Conservation (phyloP, 2,797 vertebrate species). For the Gymnothorax reevesii region DNA sequence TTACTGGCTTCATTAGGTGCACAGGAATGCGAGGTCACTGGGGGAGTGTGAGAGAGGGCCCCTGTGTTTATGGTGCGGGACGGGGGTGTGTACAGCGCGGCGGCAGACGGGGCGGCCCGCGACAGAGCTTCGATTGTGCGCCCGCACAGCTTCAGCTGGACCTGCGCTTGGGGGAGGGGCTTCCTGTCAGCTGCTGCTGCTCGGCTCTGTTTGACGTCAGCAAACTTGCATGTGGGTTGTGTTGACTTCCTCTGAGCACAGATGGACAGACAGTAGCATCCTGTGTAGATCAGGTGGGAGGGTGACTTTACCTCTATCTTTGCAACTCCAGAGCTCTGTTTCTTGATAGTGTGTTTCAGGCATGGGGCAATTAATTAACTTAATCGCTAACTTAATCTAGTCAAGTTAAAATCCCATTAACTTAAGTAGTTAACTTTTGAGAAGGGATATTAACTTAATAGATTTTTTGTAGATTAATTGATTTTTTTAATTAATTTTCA, state of each 20-base stretch:
- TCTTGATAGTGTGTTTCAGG: not conserved
- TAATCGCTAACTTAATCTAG: no score
- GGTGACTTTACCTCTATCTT: not conserved
- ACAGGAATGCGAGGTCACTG: not conserved
- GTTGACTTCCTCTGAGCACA: conserved; percentile 75
- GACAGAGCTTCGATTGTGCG: conserved; percentile 25
- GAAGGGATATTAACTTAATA: no score
- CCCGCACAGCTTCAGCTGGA: not conserved
- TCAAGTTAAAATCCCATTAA: no score
- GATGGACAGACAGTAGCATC: conserved; percentile 77
- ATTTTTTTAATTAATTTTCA: no score
- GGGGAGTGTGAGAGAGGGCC: conserved; percentile 10
- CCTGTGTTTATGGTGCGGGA: conserved; percentile 8
- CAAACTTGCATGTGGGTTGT: conserved; percentile 39
- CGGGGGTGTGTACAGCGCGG: not conserved
- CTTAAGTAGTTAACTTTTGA: no score
- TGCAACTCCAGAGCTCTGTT: not conserved
- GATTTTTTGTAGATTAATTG: no score
- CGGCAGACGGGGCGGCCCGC: not conserved
- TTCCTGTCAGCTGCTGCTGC: conserved; percentile 67
- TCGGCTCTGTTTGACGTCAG: conserved; percentile 52
- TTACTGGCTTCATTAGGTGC: conserved; percentile 17
- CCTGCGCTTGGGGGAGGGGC: not conserved
- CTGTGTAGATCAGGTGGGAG: conserved; percentile 45
- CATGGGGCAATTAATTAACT: no score